Base-by-base conservation (phyloP, 2,888 invertebrate species). In the Sacculina carcini region DNA sequence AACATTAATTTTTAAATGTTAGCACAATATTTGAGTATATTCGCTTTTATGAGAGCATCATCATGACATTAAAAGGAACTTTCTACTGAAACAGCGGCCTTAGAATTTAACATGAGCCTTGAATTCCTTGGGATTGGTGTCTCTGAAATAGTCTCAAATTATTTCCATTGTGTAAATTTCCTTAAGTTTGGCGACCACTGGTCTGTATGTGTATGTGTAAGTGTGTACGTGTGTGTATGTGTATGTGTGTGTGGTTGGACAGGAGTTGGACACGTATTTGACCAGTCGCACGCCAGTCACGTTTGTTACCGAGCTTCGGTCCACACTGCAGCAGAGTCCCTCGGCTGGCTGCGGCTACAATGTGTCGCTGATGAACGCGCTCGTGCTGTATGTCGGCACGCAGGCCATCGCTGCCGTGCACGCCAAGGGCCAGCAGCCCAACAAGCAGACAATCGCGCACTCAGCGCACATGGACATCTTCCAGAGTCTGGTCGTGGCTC, bases 381-480 rank as follows among this genome's bases (percentile, higher is more conserved):
- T 98, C 48, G 94, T 98, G 14, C 69, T 98, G 60, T 94, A 98
- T 64, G 96, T 98, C 52, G 98, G 98, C 34, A 87, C 86, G 0
- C 89, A 92, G 66, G 96, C 96, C 5, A 96, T 98, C 60, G 74
- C 78, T 3, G 76, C 80, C 63, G 89, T 98, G 56, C 76, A 92
- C 55, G 77, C 76, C 60, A 92, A 92, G 66, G 82, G 85, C 46
- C 79, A 81, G 60, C 80, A 85, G 2, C 92, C 94, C 1, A 92
- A 82, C 63, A 90, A 92, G 79, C 79, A 86, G 42, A 94, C 92
- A n/a, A 94, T 99, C 57, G 86, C 90, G 1, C 94, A 96, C 65
- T 90, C 92, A 31, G 83, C 96, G 1, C 96, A 92, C 66, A 98
- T 98, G 94, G 98, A 98, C 66, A 96, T 99, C 59, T 98, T 98